Evolutionary conservation across 1,140 invertebrate species (phyloP), one percentile per base, ranked within the genome.

Genomic region (Bombus pascuorum): DNA sequence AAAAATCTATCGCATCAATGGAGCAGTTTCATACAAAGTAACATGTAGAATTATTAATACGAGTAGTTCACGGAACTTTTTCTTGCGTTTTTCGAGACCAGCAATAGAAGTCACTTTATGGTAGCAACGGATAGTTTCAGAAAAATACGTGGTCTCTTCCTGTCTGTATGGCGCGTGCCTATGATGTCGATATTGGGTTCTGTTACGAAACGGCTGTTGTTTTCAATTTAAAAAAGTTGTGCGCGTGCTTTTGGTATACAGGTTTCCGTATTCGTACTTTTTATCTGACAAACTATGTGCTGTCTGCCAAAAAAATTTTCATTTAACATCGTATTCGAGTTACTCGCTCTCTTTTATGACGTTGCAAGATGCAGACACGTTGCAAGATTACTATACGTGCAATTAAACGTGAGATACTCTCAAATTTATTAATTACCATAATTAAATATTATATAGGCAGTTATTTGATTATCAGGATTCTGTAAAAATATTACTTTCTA

Each of bases 171-270:
- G 47, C 25, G 32, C 44, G 39, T 32, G 77, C 3, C 77, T 68
- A 79, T 42, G 32, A 34, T 3, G 62, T n/a, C 70, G 47, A 39
- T 71, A 32, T 81, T 39, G 37, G 28, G 25, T 72, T 22, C 68
- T 42, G 47, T 81, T 72, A 59, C 73, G 32, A 65, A 75, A 65
- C 59, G 37, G 22, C 15, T 59, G 68, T 73, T 81, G 68, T 73
- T 72, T 57, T 62, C 42, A 3, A 34, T 59, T 42, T n/a, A 34
- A 25, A 72, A 81, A 59, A 62, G 44, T 59, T 81, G 18, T 9
- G 68, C 68, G 5, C 39, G 39, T 42, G 44, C n/a, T 81, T 81
- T 72, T 39, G 68, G 37, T 42, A 37, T 22, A 37, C 47, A 72
- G 10, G 47, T 37, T 81, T 25, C 68, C n/a, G 12, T 22, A 32